These are phyloP conservation scores for Montipora efflorescens DNA, from an alignment of 64 coral and sea anemone species.

Conservation along the genomic window DNA sequence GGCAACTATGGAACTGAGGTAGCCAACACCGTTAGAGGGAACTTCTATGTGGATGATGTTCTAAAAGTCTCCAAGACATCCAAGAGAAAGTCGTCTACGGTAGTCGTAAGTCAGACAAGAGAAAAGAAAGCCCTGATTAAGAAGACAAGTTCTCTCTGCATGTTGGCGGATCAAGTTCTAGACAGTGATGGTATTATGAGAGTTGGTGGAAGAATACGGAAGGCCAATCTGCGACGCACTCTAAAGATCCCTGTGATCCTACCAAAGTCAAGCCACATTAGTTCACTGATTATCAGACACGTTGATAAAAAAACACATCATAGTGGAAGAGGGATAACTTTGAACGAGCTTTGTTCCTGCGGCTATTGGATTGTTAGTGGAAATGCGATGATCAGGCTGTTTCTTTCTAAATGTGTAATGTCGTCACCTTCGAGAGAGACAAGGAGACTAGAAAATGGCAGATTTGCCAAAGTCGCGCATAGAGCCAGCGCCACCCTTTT, in stretches of 20 bases:
- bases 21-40: no score
- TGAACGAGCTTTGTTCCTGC: constrained; percentile 40
- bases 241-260: constrained; percentile 27
- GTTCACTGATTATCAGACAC: constrained; percentile 30
- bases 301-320: constrained; percentile 49
- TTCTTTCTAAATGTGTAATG: constrained; percentile 66
- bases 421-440: constrained; percentile 21
- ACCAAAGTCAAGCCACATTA: constrained; percentile 49
- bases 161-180: constrained; percentile 21
- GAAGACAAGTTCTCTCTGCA: constrained; percentile 32
- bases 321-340: constrained; percentile 46
- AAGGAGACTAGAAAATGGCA: constrained; percentile 65
- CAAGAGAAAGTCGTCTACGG: background rate
- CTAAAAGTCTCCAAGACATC: constrained; percentile 26
- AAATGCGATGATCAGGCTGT: constrained; percentile 32
- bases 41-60: no score
- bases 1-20: background rate
- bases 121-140: constrained; percentile 57
- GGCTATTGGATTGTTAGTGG: constrained; percentile 15
- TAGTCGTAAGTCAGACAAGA: constrained; percentile 22
- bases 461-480: constrained; percentile 56
- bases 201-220: constrained; percentile 30
- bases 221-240: background rate
- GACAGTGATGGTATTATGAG: constrained; percentile 10
- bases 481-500: constrained; percentile 51